These are phyloP conservation scores for Brachyalestes nurse DNA, from an alignment of 2,797 vertebrate genomes.

Conservation along the genomic window DNA sequence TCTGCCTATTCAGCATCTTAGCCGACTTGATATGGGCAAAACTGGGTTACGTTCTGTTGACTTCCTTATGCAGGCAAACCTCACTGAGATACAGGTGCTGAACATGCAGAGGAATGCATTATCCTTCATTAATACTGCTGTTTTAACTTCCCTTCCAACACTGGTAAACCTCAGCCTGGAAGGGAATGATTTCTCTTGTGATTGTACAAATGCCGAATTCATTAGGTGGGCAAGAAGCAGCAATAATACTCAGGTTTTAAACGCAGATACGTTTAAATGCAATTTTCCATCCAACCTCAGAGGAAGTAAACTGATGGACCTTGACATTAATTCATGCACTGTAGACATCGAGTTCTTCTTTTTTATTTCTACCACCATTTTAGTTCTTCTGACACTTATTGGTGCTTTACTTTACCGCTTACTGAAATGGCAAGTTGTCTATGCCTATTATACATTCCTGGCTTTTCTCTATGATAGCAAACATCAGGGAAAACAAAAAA, in stretches of 20 bases:
- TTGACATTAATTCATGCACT: constrained; percentile 55
- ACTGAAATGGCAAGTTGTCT: constrained; percentile 54
- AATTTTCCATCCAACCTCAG: constrained; percentile 59
- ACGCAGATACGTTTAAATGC: constrained; percentile 64
- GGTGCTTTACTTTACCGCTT: constrained; percentile 57
- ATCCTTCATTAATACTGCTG: neutral
- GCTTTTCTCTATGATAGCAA: constrained; percentile 52
- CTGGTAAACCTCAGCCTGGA: constrained; percentile 66
- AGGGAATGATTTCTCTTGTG: constrained; percentile 69
- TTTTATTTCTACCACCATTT: constrained; percentile 52
- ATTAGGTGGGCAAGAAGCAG: constrained; percentile 46
- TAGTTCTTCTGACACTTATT: constrained; percentile 57
- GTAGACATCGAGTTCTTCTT: constrained; percentile 49
- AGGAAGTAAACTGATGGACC: constrained; percentile 59
- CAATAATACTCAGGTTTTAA: constrained; percentile 65
- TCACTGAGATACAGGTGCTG: neutral
- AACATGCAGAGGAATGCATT: neutral
- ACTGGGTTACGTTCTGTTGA: constrained; percentile 21
- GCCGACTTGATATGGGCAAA: neutral
- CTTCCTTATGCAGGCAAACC: constrained; percentile 33
- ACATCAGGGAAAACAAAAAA: neutral
- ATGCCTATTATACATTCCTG: constrained; percentile 57
- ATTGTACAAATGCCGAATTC: constrained; percentile 69
- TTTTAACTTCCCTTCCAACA: constrained; percentile 53
- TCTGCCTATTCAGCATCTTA: constrained; percentile 5